Evolutionary conservation across 2,797 vertebrate genomes (phyloP).

Genomic region (Sebastes taczanowskii): DNA sequence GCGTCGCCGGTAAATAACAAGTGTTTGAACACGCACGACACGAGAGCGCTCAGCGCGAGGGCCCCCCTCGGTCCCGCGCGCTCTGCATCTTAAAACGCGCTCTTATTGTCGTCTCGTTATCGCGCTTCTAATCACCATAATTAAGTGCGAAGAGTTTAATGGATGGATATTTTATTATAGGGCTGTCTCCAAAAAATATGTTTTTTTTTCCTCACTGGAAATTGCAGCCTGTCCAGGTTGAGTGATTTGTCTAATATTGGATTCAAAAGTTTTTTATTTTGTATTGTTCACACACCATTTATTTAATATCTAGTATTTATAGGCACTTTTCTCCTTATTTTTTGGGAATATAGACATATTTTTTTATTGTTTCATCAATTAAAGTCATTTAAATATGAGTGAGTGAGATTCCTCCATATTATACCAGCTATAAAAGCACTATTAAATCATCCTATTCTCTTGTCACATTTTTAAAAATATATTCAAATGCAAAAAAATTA

Average conservation of each 20-base stretch:
- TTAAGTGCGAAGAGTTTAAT: slow-evolving; percentile 43
- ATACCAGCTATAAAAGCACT: not conserved
- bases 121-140: slow-evolving; percentile 41
- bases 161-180: slow-evolving; percentile 32
- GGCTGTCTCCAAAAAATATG: slow-evolving; percentile 21
- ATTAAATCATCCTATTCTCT: not conserved
- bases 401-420: not conserved
- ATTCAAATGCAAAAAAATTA: not conserved
- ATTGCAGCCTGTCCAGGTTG: slow-evolving; percentile 57
- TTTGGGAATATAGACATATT: not conserved
- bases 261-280: slow-evolving; percentile 20
- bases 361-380: not conserved
- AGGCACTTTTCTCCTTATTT: not conserved
- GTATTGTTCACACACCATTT: not conserved
- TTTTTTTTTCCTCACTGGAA: slow-evolving; percentile 14
- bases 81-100: slow-evolving; percentile 48
- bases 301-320: not conserved
- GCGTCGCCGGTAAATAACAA: slow-evolving; percentile 71
- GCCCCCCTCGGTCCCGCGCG: not conserved
- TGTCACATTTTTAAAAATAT: not conserved
- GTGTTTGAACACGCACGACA: slow-evolving; percentile 62
- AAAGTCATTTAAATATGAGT: not conserved
- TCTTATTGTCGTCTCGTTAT: slow-evolving; percentile 39
- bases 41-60: not conserved
- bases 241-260: slow-evolving; percentile 41